Conservation (phyloP, 2,888 invertebrate genomes). For the Scaeva pyrastri region DNA sequence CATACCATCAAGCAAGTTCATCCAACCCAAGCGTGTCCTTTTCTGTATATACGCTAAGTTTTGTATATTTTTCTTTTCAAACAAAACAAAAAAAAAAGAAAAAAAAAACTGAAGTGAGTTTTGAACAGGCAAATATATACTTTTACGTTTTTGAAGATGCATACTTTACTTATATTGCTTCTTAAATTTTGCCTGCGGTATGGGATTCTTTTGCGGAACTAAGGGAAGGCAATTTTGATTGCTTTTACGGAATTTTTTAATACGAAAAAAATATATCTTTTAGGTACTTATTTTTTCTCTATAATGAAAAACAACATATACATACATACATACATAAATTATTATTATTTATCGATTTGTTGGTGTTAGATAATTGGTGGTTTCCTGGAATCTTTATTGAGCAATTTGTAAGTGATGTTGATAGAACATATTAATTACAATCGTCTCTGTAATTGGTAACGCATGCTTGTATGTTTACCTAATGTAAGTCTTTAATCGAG, state of each 20-base stretch:
- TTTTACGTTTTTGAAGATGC: conserved; percentile 23
- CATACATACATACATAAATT: no score
- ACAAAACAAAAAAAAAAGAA: no score
- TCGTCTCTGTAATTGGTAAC: no score
- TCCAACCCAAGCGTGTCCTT: neutral
- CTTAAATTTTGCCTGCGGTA: conserved; percentile 23
- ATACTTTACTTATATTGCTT: conserved; percentile 19
- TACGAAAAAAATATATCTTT: neutral
- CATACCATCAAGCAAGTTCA: neutral
- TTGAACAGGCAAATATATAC: conserved; percentile 11
- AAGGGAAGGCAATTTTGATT: conserved; percentile 4
- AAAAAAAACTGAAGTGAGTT: conserved; percentile 6
- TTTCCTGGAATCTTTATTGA: no score
- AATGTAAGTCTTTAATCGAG: no score
- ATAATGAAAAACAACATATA: no score
- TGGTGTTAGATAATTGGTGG: no score
- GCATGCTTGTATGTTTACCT: no score
- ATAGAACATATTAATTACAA: no score
- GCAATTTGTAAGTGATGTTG: no score
- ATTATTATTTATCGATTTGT: no score
- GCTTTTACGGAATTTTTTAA: neutral
- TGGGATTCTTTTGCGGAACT: neutral
- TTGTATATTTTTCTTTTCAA: neutral
- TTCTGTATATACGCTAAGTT: neutral
- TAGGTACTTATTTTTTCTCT: no score